phyloP scores from a whole-genome alignment of 1,140 invertebrate species.

The Andrena cerasifolii region DNA sequence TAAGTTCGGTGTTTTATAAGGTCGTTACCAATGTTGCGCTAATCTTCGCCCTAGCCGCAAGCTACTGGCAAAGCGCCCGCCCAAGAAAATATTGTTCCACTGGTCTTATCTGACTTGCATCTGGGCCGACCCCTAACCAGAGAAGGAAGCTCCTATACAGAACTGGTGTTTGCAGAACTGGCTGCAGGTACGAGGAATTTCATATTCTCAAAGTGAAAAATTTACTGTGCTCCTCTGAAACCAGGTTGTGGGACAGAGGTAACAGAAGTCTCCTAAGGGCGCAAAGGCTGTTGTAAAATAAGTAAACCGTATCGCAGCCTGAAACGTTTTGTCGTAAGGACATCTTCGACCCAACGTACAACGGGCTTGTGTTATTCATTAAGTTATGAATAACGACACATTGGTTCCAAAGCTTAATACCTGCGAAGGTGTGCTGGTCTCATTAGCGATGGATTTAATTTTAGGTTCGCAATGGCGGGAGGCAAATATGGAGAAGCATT shows the following conservation, averaged over 20 bases:
- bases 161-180: constrained; percentile 13
- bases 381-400: not conserved
- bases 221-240: constrained; percentile 55
- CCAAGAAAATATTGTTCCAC: constrained; percentile 69
- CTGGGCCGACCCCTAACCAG: constrained; percentile 45
- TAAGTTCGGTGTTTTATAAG: constrained; percentile 75
- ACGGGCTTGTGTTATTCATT: constrained; percentile 15
- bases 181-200: constrained; percentile 61
- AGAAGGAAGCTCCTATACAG: not conserved
- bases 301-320: not conserved
- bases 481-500: not conserved
- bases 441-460: not conserved
- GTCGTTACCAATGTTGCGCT: constrained; percentile 75
- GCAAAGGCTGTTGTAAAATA: constrained; percentile 30
- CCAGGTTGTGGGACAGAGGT: constrained; percentile 3
- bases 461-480: not conserved
- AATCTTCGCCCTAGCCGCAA: constrained; percentile 73
- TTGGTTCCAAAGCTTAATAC: not conserved
- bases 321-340: not conserved
- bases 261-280: not conserved
- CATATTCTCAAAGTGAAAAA: constrained; percentile 71
- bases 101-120: constrained; percentile 65
- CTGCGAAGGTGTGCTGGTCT: not conserved
- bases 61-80: constrained; percentile 71
- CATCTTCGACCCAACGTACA: not conserved